A percentile compares a stretch with the other conserved stretches of the same genome.
phyloP scores from a whole-genome alignment of 2,888 invertebrate genomes.

The Sturmia bella region DNA sequence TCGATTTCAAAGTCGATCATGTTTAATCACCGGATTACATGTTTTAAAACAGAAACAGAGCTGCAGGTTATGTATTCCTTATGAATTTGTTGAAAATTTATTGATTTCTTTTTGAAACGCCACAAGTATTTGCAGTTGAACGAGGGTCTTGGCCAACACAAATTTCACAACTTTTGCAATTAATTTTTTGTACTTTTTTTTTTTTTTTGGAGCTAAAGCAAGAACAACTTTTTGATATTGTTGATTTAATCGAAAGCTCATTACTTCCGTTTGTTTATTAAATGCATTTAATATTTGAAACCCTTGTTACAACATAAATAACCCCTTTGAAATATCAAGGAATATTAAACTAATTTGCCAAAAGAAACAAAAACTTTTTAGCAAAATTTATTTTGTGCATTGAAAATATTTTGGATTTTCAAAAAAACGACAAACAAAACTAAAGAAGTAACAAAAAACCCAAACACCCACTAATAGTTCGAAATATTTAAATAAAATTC shows the following conservation, averaged over 20 bases:
- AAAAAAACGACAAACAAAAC: slow-evolving; percentile 13
- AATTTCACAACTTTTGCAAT: slow-evolving; percentile 69
- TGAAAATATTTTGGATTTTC: slow-evolving; percentile 40
- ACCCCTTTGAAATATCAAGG: slow-evolving; percentile 48
- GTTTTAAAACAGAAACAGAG: slow-evolving; percentile 59
- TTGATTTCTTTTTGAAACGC: slow-evolving; percentile 46
- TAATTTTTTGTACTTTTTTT: slow-evolving; percentile 44
- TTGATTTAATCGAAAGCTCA: slow-evolving; percentile 72
- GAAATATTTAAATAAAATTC: slow-evolving; percentile 74
- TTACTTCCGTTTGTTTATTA: slow-evolving; percentile 78
- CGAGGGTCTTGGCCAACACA: not conserved
- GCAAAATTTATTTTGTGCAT: no score
- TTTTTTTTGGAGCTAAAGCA: slow-evolving; percentile 14
- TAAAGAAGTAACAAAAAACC: slow-evolving; percentile 42
- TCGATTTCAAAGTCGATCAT: slow-evolving; percentile 77
- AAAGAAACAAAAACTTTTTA: slow-evolving; percentile 73
- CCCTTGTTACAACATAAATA: slow-evolving; percentile 32
- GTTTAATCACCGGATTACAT: slow-evolving; percentile 76
- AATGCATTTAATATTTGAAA: slow-evolving; percentile 70
- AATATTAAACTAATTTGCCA: slow-evolving; percentile 79
- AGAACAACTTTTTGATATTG: slow-evolving; percentile 48
- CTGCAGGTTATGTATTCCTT: slow-evolving; percentile 43
- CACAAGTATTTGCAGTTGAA: not conserved
- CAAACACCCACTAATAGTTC: slow-evolving; percentile 74
- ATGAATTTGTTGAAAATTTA: slow-evolving; percentile 32